These are phyloP conservation scores for Ditylenchus weischeri DNA, from an alignment of 2,888 invertebrate genomes.

Conservation along the genomic window DNA sequence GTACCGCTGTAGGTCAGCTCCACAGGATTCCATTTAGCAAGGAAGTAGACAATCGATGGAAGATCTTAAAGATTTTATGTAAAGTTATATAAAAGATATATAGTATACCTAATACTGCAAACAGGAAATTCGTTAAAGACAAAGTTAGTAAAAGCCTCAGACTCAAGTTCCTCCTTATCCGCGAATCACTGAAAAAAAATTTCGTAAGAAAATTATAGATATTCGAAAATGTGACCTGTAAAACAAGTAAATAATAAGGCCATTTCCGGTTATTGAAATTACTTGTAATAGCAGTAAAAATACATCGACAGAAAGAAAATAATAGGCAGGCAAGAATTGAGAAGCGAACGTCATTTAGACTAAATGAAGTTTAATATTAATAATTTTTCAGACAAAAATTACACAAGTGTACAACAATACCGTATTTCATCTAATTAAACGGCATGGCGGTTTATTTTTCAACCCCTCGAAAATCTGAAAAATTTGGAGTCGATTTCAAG, in stretches of 20 bases:
- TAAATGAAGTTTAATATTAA: too few species aligned
- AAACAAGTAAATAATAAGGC: constrained; percentile 1
- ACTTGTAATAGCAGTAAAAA: neutral
- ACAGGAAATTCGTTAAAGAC: neutral
- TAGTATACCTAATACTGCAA: too few species aligned
- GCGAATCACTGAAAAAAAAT: too few species aligned
- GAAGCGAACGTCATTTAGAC: too few species aligned
- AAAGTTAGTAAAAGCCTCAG: neutral
- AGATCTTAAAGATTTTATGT: neutral
- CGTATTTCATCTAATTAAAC: too few species aligned
- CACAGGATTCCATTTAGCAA: neutral
- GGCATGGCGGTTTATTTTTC: too few species aligned
- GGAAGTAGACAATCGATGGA: constrained; percentile 1
- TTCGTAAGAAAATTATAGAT: too few species aligned
- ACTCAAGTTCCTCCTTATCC: neutral
- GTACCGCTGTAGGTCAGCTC: neutral
- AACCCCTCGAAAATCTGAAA: too few species aligned
- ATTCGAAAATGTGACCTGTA: neutral
- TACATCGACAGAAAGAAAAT: neutral
- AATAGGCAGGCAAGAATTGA: neutral
- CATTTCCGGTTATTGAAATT: neutral
- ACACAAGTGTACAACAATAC: too few species aligned
- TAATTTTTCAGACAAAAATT: too few species aligned
- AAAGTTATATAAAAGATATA: neutral
- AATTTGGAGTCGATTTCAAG: too few species aligned